A percentile compares a stretch with the other conserved stretches of the same genome.
phyloP scores from a whole-genome alignment of 2,113 vertebrate genomes.

The Shinisaurus crocodilurus region DNA sequence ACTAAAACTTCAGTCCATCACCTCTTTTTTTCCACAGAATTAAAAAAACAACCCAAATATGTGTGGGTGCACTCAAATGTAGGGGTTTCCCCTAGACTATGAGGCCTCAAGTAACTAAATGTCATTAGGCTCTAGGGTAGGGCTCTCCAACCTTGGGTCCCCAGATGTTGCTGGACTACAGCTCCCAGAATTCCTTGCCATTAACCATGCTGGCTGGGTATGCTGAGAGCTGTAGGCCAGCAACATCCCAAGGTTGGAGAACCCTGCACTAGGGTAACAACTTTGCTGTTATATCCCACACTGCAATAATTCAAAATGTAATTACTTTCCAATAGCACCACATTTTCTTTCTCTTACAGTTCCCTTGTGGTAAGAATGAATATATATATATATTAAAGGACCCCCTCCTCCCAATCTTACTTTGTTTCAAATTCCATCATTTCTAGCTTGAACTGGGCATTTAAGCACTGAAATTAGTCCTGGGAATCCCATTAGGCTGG shows the following conservation, averaged over 20 bases:
- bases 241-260: no score
- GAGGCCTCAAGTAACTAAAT: neutral
- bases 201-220: no score
- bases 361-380: neutral
- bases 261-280: no score
- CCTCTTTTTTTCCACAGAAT: neutral
- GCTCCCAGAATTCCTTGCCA: no score
- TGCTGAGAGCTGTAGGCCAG: no score
- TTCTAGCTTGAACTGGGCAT: neutral
- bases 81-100: constrained; percentile 18
- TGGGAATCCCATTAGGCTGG: neutral
- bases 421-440: neutral
- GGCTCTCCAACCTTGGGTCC: no score
- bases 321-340: neutral
- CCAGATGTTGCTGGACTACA: no score
- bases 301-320: neutral
- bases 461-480: neutral
- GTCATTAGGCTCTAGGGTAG: neutral
- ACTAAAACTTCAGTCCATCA: neutral
- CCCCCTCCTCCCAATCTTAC: no score
- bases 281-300: neutral
- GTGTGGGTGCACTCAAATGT: constrained; percentile 16
- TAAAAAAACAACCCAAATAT: neutral
- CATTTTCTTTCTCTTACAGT: neutral
- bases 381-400: neutral